Evolutionary conservation across 2,113 vertebrate genomes (phyloP), one percentile per base, ranked within the genome.

Genomic region (Ammodytes dubius): DNA sequence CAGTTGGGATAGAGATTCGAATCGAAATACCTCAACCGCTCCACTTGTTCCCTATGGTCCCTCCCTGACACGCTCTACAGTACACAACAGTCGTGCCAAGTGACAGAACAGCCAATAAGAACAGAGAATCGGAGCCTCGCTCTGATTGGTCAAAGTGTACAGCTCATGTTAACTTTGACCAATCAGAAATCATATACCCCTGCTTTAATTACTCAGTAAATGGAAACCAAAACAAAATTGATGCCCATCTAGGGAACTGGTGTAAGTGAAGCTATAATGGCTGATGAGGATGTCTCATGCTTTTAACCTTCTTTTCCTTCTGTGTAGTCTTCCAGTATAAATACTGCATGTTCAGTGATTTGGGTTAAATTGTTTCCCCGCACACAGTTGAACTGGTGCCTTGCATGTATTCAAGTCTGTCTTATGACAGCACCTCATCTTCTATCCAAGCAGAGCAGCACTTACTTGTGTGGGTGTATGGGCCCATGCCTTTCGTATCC

Each of bases 341-440:
- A 87, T 74, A 63, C 61, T 77, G 61, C 78, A 65, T 80, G 84
- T 83, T 68, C 70, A 42, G 70, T 87, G 79, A 87, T 85, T 88
- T 84, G 71, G 72, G 74, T 77, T 86, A 87, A 27, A 90, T 87
- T 77, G 74, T 87, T 88, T 87, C 78, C 86, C 84, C 74, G 80
- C 54, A n/a, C 67, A 43, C 27, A 49, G 39, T 57, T 63, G 63
- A 85, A 60, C 39, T 74, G 53, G 27, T 77, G 66, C 68, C 60
- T 50, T 56, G 45, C n/a, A 47, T 74, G 61, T n/a, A 19, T 60
- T 64, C 47, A 58, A 66, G 71, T 59, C 78, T 77, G 68, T 78
- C 63, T 77, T 27, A 27, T 27, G 73, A 84, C 69, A 70, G 65
- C 43, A 37, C 53, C 56, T 58, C 2, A 37, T 42, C 57, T 27